Base-by-base conservation (phyloP, 23 tunicate species). In the Diplosoma virens region DNA sequence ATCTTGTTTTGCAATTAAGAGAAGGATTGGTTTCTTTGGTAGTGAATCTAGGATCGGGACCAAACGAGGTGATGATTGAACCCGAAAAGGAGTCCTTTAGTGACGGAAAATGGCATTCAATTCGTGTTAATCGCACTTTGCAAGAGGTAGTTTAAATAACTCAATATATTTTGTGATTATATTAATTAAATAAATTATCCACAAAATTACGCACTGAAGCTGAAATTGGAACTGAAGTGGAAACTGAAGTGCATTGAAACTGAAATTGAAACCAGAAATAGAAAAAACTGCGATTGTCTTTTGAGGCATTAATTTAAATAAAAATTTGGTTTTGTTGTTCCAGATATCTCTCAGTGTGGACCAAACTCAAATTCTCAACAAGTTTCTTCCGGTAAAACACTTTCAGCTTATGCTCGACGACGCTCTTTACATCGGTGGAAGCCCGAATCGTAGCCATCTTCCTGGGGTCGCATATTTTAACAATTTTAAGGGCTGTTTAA, bases 361-460 rank as follows among this genome's bases (percentile, higher is more conserved):
- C 36, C 48, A 76, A n/a, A 78, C 82, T 0, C 35, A 56, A 27
- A 54, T 84, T 7, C 48, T 21, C 58, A 50, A 66, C 47, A 29
- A 63, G 5, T 71, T 52, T 30, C 30, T 82, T 1, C 84, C 76
- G 20, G 80, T 76, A 29, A 77, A 77, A 14, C 81, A 37, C 67
- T n/a, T 59, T 26, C 76, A 85, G 17, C 82, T 92, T 1, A 92
- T 79, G 0, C 67, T 92, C 34, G 76, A 85, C 54, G 83, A 92
- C 77, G 81, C 63, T 26, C 80, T 92, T 35, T 92, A 85, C 79
- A 84, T 92, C 16, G 97, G 97, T 33, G 97, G 97, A 67, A 92
- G 76, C 29, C 87, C 87, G 33, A 41, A 59, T n/a, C 76, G 71
- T 24, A 37, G 53, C 2, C 32, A 33, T 25, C 70, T 92, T 28